Percentiles rank a stretch among this genome's conserved stretches.
Evolutionary conservation across 2,888 invertebrate genomes (phyloP).

Genomic region (Orgyia antiqua): DNA sequence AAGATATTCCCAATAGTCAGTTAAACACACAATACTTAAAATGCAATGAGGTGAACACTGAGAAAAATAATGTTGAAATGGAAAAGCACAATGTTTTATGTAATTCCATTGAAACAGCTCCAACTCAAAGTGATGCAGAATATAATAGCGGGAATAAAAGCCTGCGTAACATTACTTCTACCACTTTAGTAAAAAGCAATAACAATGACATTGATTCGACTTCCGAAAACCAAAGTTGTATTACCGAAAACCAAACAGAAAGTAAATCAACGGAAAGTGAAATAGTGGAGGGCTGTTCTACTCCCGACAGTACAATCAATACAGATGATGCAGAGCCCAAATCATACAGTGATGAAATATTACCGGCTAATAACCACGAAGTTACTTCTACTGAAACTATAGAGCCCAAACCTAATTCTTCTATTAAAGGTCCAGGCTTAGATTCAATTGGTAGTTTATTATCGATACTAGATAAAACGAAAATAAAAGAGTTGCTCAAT

Average conservation of each 20-base stretch:
- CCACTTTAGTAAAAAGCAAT: slow-evolving; percentile 5
- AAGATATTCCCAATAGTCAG: too few relatives aligned
- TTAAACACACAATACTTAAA: too few relatives aligned
- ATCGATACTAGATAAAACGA: slow-evolving; percentile 64
- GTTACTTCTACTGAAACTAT: slow-evolving; percentile 43
- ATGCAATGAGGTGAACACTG: neutral
- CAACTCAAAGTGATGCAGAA: slow-evolving; percentile 3
- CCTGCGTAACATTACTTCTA: neutral
- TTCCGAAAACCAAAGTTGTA: slow-evolving; percentile 30
- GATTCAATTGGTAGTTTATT: slow-evolving; percentile 51
- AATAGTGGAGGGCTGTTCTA: slow-evolving; percentile 27
- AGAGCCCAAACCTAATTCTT: slow-evolving; percentile 27
- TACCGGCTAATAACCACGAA: slow-evolving; percentile 51
- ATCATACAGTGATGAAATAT: slow-evolving; percentile 21
- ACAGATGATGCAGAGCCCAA: slow-evolving; percentile 26
- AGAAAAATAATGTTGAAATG: too few relatives aligned
- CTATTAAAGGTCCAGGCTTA: slow-evolving; percentile 29
- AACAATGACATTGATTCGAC: slow-evolving; percentile 48
- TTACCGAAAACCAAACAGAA: slow-evolving; percentile 3
- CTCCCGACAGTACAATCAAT: slow-evolving; percentile 59
- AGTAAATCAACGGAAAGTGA: slow-evolving; percentile 14
- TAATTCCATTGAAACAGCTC: neutral
- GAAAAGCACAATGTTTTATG: neutral
- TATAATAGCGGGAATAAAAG: neutral
- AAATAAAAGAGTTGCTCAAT: slow-evolving; percentile 66